Evolutionary conservation across 2,797 vertebrate species (phyloP).

Genomic region (Ctenosaura bakeri): DNA sequence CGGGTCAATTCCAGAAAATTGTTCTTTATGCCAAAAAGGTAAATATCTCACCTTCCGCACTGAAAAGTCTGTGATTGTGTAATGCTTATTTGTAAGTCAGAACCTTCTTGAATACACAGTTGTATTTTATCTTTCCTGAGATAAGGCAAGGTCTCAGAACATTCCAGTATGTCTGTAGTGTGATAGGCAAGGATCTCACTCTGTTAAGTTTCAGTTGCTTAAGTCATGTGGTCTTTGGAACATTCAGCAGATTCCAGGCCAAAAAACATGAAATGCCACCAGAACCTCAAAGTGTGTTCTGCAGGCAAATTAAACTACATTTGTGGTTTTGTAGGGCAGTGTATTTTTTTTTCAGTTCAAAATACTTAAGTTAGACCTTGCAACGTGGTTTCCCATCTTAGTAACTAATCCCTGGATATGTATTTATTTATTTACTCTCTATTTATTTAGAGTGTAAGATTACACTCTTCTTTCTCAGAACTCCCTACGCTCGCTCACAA

Average conservation of each 20-base stretch:
- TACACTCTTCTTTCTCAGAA: neutral
- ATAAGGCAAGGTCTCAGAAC: conserved; percentile 38
- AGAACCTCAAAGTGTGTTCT: neutral
- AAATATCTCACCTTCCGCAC: conserved; percentile 35
- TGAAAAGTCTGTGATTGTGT: conserved; percentile 1
- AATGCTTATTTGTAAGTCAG: conserved; percentile 28
- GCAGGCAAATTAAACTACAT: too few relatives aligned
- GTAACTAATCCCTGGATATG: neutral
- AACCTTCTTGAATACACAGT: neutral
- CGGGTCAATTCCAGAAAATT: conserved; percentile 95
- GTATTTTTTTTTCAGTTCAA: neutral
- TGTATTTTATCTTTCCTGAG: conserved; percentile 37
- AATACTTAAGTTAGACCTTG: neutral
- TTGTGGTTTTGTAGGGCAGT: too few relatives aligned
- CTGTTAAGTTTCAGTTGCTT: neutral
- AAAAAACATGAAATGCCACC: neutral
- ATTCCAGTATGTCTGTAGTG: conserved; percentile 28
- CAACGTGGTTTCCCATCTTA: neutral
- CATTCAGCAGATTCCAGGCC: neutral
- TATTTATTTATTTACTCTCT: neutral
- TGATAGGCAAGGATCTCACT: conserved; percentile 7
- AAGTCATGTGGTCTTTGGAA: neutral
- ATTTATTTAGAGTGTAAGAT: neutral
- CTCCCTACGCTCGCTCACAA: neutral
- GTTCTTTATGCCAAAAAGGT: conserved; percentile 96